Evolutionary conservation across 2,113 vertebrate genomes (phyloP), one percentile per base, ranked within the genome.

Genomic region (Sardina pilchardus): DNA sequence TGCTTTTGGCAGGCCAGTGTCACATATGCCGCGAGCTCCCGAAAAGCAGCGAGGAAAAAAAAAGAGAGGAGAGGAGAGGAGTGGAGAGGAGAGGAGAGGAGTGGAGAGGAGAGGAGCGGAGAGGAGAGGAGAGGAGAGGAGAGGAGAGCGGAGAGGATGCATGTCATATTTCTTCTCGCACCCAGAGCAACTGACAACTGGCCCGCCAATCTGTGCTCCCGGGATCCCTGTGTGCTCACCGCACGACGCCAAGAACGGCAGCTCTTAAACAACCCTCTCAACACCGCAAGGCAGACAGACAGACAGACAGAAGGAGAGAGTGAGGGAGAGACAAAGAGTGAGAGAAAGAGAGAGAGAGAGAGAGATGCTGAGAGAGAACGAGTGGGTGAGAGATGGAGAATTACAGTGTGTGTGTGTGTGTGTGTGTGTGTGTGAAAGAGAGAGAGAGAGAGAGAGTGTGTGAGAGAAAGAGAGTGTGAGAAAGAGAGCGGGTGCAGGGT

Each of bases 141-240:
- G 26, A 71, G 26, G 26, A 16, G 26, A n/a, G n/a, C 30, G 63
- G 63, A 71, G n/a, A 9, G 63, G 63, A 30, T 71, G 63, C 89
- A 88, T 89, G 88, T 87, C 83, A 83, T 86, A 86, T 84, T 87
- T 85, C 78, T 83, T 87, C 86, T 89, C 81, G n/a, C 56, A 87
- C 86, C 81, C 84, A 83, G 81, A 87, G 85, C 90, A 85, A 87
- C 85, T 87, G 87, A 88, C 90, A 90, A 90, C 86, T 89, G 87
- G 85, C 86, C 43, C 75, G 53, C 82, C 90, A 89, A 88, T 84
- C 88, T 89, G 90, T 88, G 87, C 85, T 71, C 26, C 63, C 14
- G 6, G 14, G 63, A 71, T 30, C 3, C 63, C 30, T 71, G 63
- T 71, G 63, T 34, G 34, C 63, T 34, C 63, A 71, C 63, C 12